A percentile compares a stretch with the other conserved stretches of the same genome.
Conservation (phyloP, 2,113 vertebrate genomes). For the Cynopterus brachyotis region DNA sequence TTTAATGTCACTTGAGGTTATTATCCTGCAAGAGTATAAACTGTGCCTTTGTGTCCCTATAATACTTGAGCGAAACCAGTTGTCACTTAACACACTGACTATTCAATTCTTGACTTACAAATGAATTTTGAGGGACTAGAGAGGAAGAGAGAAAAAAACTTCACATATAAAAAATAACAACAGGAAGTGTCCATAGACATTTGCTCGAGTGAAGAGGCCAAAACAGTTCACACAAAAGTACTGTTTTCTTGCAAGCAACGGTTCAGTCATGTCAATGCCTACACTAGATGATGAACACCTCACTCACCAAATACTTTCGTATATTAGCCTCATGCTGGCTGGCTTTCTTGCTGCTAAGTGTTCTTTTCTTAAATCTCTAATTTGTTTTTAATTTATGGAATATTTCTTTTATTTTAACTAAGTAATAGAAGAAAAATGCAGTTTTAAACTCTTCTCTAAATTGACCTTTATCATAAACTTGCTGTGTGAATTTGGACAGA, state of each 20-base stretch:
- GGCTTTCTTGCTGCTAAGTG: background rate
- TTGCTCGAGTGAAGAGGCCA: background rate
- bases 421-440: background rate
- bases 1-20: background rate
- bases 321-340: background rate
- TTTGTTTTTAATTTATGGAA: background rate
- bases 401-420: conserved; percentile 19
- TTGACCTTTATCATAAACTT: background rate
- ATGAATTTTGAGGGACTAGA: background rate
- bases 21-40: background rate
- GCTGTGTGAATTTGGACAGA: background rate
- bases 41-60: background rate
- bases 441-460: conserved; percentile 1
- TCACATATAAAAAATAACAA: background rate
- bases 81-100: background rate
- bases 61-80: background rate
- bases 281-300: fast-evolving
- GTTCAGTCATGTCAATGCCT: background rate
- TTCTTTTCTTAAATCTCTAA: background rate
- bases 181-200: background rate
- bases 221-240: background rate
- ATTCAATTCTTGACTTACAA: background rate
- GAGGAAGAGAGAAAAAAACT: background rate
- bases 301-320: no score
- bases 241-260: background rate